These are phyloP conservation scores for Drosophila novamexicana DNA, from an alignment of 1,140 invertebrate species.

Conservation along the genomic window DNA sequence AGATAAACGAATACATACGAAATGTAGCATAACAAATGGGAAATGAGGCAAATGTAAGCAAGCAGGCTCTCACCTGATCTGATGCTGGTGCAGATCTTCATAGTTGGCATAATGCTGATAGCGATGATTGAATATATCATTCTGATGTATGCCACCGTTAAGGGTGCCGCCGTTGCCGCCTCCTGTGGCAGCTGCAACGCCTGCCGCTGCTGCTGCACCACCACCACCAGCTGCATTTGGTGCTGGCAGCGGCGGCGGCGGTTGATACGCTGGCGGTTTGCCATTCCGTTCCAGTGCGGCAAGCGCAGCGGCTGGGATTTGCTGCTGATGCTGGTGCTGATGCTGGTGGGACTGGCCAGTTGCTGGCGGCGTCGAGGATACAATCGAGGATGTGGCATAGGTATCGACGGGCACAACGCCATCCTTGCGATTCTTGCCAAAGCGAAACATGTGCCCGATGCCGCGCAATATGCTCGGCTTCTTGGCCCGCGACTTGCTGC, in stretches of 20 bases:
- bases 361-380: slow-evolving; percentile 42
- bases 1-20: too few relatives aligned
- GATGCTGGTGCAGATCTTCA: slow-evolving; percentile 91
- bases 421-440: slow-evolving; percentile 91
- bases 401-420: slow-evolving; percentile 84
- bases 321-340: slow-evolving; percentile 30
- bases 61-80: slow-evolving; percentile 74
- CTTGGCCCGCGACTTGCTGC: slow-evolving; percentile 88
- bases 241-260: slow-evolving; percentile 77
- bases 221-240: slow-evolving; percentile 56
- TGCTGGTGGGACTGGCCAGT: slow-evolving; percentile 54
- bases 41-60: not conserved
- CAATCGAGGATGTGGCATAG: slow-evolving; percentile 78
- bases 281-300: slow-evolving; percentile 75
- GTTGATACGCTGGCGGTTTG: slow-evolving; percentile 80
- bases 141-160: slow-evolving; percentile 81
- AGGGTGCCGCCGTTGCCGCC: slow-evolving; percentile 14
- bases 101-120: slow-evolving; percentile 93
- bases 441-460: slow-evolving; percentile 93
- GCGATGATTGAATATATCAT: slow-evolving; percentile 84
- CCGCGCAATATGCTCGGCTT: slow-evolving; percentile 90
- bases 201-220: slow-evolving; percentile 19
- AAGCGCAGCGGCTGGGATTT: slow-evolving; percentile 71
- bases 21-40: not conserved
- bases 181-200: not conserved